Conservation (phyloP, 2,113 vertebrate genomes). For the Piaya cayana region DNA sequence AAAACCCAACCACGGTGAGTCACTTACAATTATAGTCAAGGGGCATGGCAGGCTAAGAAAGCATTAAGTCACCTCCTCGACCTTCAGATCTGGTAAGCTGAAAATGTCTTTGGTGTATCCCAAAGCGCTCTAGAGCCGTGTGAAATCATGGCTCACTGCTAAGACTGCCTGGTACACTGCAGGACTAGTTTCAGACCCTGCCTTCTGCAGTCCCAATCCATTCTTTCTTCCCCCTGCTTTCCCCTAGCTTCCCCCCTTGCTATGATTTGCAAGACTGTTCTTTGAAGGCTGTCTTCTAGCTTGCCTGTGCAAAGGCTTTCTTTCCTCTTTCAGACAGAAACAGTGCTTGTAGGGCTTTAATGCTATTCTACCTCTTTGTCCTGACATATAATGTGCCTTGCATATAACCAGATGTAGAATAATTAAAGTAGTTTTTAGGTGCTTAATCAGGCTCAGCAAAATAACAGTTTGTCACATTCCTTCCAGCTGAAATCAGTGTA, state of each 20-base stretch:
- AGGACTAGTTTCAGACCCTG: background rate
- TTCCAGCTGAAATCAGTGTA: slow-evolving; percentile 49
- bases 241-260: background rate
- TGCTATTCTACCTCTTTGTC: background rate
- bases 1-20: background rate
- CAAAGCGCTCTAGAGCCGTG: background rate
- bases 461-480: slow-evolving; percentile 45
- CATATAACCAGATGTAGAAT: slow-evolving; percentile 14
- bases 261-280: background rate
- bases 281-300: background rate
- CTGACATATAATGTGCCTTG: background rate
- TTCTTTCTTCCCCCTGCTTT: background rate
- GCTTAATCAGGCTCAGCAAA: slow-evolving; percentile 51
- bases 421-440: slow-evolving; percentile 55
- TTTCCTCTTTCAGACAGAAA: background rate
- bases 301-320: background rate
- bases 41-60: background rate
- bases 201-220: background rate
- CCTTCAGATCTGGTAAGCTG: background rate
- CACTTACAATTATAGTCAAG: background rate
- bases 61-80: background rate
- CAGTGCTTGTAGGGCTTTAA: background rate
- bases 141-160: background rate
- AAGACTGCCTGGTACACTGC: background rate
- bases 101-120: background rate